Conservation (phyloP, 2,888 invertebrate species). For the Cephus sareptanus region DNA sequence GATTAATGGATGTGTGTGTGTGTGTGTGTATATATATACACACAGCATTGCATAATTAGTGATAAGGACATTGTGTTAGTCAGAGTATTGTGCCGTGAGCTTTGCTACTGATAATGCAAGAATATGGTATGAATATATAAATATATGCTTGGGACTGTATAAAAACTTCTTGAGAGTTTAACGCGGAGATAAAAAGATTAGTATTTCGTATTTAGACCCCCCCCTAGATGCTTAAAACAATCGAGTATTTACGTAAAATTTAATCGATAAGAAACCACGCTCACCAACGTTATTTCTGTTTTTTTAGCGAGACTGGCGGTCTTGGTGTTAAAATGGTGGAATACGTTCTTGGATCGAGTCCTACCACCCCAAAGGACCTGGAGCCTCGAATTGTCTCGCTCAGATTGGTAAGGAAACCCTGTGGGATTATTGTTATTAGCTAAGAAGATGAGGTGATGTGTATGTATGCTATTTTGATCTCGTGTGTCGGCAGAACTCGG, state of each 20-base stretch:
- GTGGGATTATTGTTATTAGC: background rate
- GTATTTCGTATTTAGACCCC: no score
- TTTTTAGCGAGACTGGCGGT: constrained; percentile 83
- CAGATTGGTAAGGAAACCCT: constrained; percentile 58
- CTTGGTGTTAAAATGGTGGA: constrained; percentile 98
- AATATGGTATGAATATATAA: no score
- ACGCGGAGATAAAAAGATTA: no score
- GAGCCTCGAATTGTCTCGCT: constrained; percentile 61
- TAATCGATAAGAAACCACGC: background rate
- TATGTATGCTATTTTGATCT: background rate
- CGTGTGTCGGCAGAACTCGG: constrained; percentile 49
- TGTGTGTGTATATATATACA: no score
- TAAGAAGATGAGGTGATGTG: background rate
- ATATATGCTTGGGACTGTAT: no score
- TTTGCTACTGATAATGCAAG: no score
- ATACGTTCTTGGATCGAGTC: constrained; percentile 94
- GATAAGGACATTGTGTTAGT: no score
- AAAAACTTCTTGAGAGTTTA: no score
- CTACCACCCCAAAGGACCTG: constrained; percentile 71
- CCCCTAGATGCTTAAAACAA: no score
- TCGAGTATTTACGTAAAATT: background rate
- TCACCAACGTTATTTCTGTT: background rate
- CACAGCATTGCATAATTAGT: no score
- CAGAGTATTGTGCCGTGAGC: no score
- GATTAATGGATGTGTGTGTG: no score